Percentiles rank a stretch among this genome's conserved stretches.
Conservation (phyloP, 2,888 invertebrate species). For the Anodontia alba region DNA sequence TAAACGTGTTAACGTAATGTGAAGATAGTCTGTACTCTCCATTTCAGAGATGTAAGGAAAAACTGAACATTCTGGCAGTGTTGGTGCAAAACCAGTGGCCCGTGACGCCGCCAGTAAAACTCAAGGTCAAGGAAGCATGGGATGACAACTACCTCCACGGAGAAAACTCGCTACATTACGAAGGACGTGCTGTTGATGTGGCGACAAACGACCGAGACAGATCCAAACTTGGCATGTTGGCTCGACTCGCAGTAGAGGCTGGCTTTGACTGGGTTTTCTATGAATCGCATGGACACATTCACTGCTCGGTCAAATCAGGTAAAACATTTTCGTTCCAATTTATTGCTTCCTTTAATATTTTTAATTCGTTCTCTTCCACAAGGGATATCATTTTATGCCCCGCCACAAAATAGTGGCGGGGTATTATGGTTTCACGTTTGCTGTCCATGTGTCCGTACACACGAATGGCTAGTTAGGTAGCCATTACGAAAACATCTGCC, state of each 20-base stretch:
- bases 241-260: conserved; percentile 96
- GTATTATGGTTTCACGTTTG: too few relatives aligned
- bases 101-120: conserved; percentile 89
- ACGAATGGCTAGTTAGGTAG: too few relatives aligned
- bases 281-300: conserved; percentile 96
- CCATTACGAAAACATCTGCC: too few relatives aligned
- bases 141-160: conserved; percentile 92
- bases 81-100: conserved; percentile 99
- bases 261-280: conserved; percentile 99
- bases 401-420: too few relatives aligned
- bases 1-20: too few relatives aligned
- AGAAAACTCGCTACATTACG: conserved; percentile 96
- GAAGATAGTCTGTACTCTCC: background rate
- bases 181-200: conserved; percentile 98
- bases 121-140: conserved; percentile 98
- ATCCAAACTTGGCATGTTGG: conserved; percentile 97
- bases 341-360: too few relatives aligned
- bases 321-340: conserved; percentile 82
- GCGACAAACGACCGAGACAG: conserved; percentile 97
- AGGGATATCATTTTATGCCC: too few relatives aligned
- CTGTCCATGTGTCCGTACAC: too few relatives aligned
- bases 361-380: too few relatives aligned
- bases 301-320: conserved; percentile 99
- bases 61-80: conserved; percentile 96
- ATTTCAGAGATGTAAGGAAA: conserved; percentile 97